Conservation (phyloP, 1,140 invertebrate genomes). For the Drepana arcuata region DNA sequence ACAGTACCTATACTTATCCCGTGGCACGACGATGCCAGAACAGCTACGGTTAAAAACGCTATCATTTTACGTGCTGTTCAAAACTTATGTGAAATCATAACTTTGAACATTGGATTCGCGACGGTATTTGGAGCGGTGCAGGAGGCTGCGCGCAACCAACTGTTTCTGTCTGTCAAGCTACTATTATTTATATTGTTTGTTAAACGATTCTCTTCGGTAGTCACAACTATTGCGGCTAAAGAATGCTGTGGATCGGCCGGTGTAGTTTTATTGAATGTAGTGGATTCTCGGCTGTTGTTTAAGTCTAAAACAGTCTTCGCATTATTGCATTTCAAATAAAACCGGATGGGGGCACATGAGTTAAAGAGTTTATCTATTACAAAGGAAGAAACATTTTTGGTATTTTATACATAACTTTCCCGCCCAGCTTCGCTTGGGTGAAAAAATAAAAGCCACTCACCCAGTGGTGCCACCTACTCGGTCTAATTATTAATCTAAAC, state of each 20-base stretch:
- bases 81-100: too few relatives aligned
- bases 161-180: conserved; percentile 34
- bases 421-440: too few relatives aligned
- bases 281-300: too few relatives aligned
- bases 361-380: not conserved
- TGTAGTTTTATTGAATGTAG: not conserved
- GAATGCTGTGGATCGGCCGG: conserved; percentile 28
- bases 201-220: conserved; percentile 47
- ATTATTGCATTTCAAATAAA: too few relatives aligned
- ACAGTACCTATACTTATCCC: conserved; percentile 32
- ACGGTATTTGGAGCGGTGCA: conserved; percentile 5
- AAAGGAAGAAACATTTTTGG: not conserved
- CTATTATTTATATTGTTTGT: conserved; percentile 68
- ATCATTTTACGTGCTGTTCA: too few relatives aligned
- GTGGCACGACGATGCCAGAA: conserved; percentile 9
- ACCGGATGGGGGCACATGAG: not conserved
- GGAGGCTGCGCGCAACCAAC: conserved; percentile 39
- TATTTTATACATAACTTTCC: not conserved
- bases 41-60: too few relatives aligned
- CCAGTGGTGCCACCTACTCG: too few relatives aligned
- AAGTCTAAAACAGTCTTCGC: too few relatives aligned
- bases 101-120: conserved; percentile 16
- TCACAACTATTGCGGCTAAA: conserved; percentile 13
- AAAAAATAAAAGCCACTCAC: too few relatives aligned
- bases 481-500: too few relatives aligned